Conservation (phyloP, 2,888 invertebrate genomes). For the Pterostichus madidus region DNA sequence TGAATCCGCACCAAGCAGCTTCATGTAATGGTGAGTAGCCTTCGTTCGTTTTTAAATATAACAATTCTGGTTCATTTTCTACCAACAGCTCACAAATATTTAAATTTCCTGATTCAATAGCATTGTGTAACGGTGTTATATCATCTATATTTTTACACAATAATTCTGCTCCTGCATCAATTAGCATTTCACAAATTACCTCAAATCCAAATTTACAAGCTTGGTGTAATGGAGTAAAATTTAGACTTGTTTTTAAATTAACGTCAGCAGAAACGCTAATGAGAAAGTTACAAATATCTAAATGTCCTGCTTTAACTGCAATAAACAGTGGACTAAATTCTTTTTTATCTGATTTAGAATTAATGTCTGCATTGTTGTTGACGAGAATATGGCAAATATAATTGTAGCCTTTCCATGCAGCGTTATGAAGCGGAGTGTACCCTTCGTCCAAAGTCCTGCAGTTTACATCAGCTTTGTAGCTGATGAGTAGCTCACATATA, state of each 20-base stretch:
- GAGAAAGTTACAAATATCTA: constrained; percentile 1
- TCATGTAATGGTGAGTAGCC: background rate
- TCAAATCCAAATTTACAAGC: constrained; percentile 6
- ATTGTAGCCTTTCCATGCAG: background rate
- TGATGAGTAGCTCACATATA: background rate
- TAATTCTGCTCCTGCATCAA: background rate
- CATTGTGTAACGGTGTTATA: background rate
- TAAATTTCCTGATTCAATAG: background rate
- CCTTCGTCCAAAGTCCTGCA: background rate
- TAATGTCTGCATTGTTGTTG: constrained; percentile 10
- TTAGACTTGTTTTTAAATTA: background rate
- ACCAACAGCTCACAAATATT: background rate
- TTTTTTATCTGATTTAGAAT: background rate
- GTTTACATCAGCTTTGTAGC: background rate
- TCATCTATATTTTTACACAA: background rate
- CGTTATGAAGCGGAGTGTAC: constrained; percentile 6
- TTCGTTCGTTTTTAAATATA: background rate
- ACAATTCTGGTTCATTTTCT: background rate
- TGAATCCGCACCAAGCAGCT: background rate
- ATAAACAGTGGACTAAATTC: background rate
- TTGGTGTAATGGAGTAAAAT: constrained; percentile 3
- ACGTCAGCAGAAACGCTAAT: constrained; percentile 14
- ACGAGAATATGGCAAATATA: constrained; percentile 3
- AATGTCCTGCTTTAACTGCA: background rate
- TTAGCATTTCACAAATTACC: constrained; percentile 3